Evolutionary conservation across 2,888 invertebrate genomes (phyloP), one percentile per base, ranked within the genome.

Genomic region (Pyrochroa serraticornis): DNA sequence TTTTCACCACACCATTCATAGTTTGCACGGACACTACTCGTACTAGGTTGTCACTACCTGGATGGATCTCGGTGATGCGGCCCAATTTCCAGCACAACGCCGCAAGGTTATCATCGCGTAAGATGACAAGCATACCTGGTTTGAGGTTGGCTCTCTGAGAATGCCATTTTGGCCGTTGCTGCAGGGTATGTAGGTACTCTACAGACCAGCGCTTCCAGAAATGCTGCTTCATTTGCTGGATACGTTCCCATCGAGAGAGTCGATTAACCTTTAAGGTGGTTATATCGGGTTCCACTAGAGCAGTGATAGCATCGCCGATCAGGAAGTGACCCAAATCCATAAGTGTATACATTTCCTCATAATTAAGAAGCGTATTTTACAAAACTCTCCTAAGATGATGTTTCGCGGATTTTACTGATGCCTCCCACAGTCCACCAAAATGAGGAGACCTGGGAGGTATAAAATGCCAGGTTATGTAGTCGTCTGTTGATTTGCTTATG

Each of bases 361-460:
- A 14, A 7, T 7, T 42, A 12, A 42, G 13, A 7, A 7, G 22
- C 6, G 22, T 14, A 14, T 42, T 31, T 6, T 9, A 6, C 8
- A 31, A 6, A 14, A 42, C 43, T 8, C 31, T 14, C 6, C 9
- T 42, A 12, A 42, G 6, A 9, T 31, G 43, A 7, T 8, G 31
- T 14, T 42, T 42, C 8, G 13, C 7, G 7, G 31, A 14, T 9
- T 42, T 42, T 14, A 42, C 43, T 31, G 7, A 7, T 31, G 13
- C 22, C 22, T 42, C 43, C 43, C 43, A 42, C 14, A 42, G 6
- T 30, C 14, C 43, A 14, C 31, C 43, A 14, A 42, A 42, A 14
- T 42, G 43, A 13, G 43, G 43, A 8, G 43, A 42, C 6, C 31
- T 7, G 6, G 43, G 13, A 7, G 43, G 43, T 13, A 42, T 42